Evolutionary conservation across 2,888 invertebrate genomes (phyloP).

Genomic region (Andricus curvator): DNA sequence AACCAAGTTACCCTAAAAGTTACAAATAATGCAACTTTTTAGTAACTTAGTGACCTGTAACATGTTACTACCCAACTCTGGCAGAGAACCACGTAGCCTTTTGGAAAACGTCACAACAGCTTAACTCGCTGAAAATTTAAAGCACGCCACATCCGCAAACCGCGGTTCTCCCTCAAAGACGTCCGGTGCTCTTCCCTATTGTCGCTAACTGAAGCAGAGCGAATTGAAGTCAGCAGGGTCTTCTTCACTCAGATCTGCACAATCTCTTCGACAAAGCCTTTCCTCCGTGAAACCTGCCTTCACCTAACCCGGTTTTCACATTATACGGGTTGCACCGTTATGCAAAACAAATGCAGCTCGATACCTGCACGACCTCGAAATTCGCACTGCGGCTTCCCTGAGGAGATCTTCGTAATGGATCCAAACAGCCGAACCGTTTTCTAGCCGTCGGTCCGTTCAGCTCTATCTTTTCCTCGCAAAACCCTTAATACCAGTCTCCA

Average conservation of each 20-base stretch:
- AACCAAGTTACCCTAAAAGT: no score
- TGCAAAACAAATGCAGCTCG: constrained; percentile 68
- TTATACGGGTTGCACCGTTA: constrained; percentile 69
- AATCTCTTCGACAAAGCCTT: constrained; percentile 41
- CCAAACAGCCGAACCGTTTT: constrained; percentile 13
- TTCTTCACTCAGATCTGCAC: constrained; percentile 35
- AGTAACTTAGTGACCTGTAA: no score
- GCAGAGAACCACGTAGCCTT: constrained; percentile 43
- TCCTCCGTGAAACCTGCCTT: constrained; percentile 40
- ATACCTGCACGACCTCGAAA: constrained; percentile 64
- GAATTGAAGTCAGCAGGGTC: constrained; percentile 61
- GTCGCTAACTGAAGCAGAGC: constrained; percentile 70
- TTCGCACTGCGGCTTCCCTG: constrained; percentile 42
- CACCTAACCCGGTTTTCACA: constrained; percentile 48
- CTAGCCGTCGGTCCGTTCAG: constrained; percentile 36
- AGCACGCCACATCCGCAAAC: constrained; percentile 70
- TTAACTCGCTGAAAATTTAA: constrained; percentile 3
- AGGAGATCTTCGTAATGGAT: constrained; percentile 42
- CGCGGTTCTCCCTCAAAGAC: constrained; percentile 57
- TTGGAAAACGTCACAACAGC: constrained; percentile 10
- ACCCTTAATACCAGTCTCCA: constrained; percentile 2
- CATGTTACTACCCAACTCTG: no score
- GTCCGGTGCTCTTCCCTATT: constrained; percentile 65
- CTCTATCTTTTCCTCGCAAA: constrained; percentile 8
- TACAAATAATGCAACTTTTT: no score